phyloP scores from a whole-genome alignment of 2,113 vertebrate genomes.

The Dunckerocampus dactyliophorus region DNA sequence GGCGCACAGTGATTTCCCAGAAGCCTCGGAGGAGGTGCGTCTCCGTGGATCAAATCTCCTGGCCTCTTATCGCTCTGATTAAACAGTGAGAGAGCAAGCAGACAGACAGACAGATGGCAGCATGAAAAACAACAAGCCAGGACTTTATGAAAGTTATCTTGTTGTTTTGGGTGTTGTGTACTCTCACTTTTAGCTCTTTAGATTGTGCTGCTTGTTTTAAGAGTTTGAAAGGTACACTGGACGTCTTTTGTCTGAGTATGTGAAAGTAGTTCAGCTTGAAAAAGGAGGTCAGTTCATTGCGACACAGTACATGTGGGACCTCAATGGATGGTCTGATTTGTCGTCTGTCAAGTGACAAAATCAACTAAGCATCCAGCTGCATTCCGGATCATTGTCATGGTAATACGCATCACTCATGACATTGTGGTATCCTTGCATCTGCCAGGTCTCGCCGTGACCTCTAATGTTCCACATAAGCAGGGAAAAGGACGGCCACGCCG shows the following conservation, averaged over 20 bases:
- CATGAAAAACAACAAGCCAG: slow-evolving; percentile 23
- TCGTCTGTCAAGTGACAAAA: slow-evolving; percentile 43
- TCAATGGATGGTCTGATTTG: slow-evolving; percentile 52
- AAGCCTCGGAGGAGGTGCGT: slow-evolving; percentile 35
- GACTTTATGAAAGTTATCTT: slow-evolving; percentile 36
- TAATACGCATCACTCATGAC: slow-evolving; percentile 11
- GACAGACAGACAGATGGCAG: slow-evolving; percentile 52
- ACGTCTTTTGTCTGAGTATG: neutral
- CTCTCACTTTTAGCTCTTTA: neutral
- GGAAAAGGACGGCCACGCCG: slow-evolving; percentile 11
- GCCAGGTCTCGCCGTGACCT: slow-evolving; percentile 36
- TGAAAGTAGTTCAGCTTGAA: slow-evolving; percentile 63
- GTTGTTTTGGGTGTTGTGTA: neutral
- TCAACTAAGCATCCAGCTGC: slow-evolving; percentile 3
- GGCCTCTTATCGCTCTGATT: slow-evolving; percentile 58
- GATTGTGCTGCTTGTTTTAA: neutral
- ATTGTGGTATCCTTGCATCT: slow-evolving; percentile 4
- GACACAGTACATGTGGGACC: slow-evolving; percentile 60
- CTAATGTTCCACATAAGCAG: slow-evolving; percentile 47
- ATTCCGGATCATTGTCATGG: slow-evolving; percentile 8
- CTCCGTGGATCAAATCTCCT: slow-evolving; percentile 48
- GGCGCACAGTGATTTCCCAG: slow-evolving; percentile 35
- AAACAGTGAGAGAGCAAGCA: slow-evolving; percentile 46
- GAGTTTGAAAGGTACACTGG: neutral
- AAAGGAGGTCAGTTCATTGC: slow-evolving; percentile 64